phyloP scores from a whole-genome alignment of 2,888 invertebrate genomes.

The Pseudococcus viburni region DNA sequence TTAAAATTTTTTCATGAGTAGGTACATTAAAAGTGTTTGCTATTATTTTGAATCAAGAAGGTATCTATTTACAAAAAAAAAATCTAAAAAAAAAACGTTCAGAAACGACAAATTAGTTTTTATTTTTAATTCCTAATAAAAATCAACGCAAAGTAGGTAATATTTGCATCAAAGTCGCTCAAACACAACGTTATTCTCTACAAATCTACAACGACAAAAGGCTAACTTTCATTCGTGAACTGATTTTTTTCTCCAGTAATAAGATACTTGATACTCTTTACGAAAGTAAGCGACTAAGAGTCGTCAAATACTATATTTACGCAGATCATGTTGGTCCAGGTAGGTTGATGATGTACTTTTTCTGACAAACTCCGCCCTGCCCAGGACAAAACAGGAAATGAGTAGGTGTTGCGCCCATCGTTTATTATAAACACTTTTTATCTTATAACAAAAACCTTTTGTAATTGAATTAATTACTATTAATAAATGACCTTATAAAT shows the following conservation, averaged over 20 bases:
- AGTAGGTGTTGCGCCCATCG: conserved; percentile 65
- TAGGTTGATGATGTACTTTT: conserved; percentile 64
- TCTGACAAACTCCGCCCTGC: conserved; percentile 62
- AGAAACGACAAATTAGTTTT: no score
- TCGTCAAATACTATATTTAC: conserved; percentile 61
- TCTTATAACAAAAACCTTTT: conserved; percentile 59
- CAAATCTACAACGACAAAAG: not conserved
- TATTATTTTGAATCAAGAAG: no score
- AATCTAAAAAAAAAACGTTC: no score
- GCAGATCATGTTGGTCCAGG: conserved; percentile 63
- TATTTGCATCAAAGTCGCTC: not conserved
- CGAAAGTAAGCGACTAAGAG: conserved; percentile 38
- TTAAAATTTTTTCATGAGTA: no score
- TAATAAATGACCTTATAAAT: conserved; percentile 61
- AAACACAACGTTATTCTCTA: not conserved
- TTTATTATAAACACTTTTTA: conserved; percentile 44
- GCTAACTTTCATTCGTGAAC: conserved; percentile 32
- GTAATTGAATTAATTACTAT: conserved; percentile 63
- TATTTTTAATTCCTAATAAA: not conserved
- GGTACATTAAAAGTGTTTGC: no score
- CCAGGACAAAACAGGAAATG: conserved; percentile 64
- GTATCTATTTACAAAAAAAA: no score
- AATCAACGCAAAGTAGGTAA: not conserved
- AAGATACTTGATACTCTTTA: conserved; percentile 60
- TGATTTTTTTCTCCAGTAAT: conserved; percentile 50